Conservation (phyloP, 2,113 vertebrate genomes). For the Trachemys scripta region DNA sequence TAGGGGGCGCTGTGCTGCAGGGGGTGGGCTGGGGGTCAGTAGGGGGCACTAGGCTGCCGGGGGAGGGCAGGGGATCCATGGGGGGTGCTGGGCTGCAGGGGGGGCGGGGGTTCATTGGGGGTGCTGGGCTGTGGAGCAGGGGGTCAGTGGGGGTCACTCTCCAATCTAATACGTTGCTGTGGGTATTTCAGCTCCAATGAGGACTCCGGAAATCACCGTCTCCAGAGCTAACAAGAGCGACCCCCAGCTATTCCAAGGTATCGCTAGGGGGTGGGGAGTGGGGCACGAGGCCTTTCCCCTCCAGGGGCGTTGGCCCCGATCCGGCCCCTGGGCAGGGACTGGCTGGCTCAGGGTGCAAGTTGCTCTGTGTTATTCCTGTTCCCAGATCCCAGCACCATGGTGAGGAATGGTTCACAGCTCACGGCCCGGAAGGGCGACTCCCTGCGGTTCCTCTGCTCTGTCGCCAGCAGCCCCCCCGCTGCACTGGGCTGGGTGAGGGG, state of each 20-base stretch:
- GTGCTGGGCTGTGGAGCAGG: no score
- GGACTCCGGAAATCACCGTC: background rate
- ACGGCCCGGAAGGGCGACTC: constrained; percentile 28
- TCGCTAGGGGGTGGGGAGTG: no score
- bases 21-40: background rate
- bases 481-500: constrained; percentile 30
- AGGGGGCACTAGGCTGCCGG: no score
- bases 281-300: background rate
- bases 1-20: background rate
- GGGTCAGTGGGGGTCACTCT: background rate
- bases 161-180: no score
- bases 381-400: background rate
- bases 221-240: background rate
- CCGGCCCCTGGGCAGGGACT: background rate
- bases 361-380: background rate
- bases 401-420: background rate
- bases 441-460: constrained; percentile 38
- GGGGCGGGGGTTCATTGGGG: no score
- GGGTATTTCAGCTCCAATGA: background rate
- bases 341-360: background rate
- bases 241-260: background rate
- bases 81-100: background rate
- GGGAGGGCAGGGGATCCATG: no score
- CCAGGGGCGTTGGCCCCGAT: background rate
- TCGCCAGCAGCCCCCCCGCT: background rate